Conservation (phyloP, 1,140 invertebrate species). For the Cotesia chilonis region DNA sequence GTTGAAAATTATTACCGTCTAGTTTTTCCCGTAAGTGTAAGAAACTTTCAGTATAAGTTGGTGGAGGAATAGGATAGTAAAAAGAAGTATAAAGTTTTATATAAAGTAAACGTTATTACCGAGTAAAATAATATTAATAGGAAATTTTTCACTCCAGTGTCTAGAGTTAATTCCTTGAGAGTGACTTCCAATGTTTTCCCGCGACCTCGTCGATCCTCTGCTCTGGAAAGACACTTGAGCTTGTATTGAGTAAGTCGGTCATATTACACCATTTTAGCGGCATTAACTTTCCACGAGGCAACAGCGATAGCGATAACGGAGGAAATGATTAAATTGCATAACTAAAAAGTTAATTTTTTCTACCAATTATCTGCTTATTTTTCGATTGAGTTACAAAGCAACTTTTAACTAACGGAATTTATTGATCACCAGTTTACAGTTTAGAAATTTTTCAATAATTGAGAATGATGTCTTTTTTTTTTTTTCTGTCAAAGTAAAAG, state of each 20-base stretch:
- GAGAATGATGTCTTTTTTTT: too few relatives aligned
- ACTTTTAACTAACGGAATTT: too few relatives aligned
- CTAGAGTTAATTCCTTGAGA: background rate
- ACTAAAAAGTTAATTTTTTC: background rate
- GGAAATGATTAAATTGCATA: too few relatives aligned
- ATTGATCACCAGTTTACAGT: too few relatives aligned
- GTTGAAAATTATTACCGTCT: too few relatives aligned
- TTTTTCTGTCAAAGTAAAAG: too few relatives aligned
- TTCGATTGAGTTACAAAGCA: too few relatives aligned
- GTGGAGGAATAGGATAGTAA: too few relatives aligned
- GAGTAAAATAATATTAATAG: constrained; percentile 2
- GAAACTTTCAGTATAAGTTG: too few relatives aligned
- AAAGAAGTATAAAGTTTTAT: background rate
- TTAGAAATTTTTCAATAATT: too few relatives aligned
- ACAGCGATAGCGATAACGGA: background rate
- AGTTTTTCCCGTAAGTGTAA: too few relatives aligned
- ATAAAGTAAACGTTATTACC: background rate
- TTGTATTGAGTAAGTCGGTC: background rate
- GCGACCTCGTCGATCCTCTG: too few relatives aligned
- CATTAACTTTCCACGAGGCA: background rate
- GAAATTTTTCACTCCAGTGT: constrained; percentile 2
- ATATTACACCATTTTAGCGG: background rate
- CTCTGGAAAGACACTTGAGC: background rate
- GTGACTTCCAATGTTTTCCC: background rate
- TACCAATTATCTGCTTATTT: background rate